Evolutionary conservation across 30 jellyfish, hydroid and myxozoan species (phyloP).

Genomic region (Morbakka virulenta): DNA sequence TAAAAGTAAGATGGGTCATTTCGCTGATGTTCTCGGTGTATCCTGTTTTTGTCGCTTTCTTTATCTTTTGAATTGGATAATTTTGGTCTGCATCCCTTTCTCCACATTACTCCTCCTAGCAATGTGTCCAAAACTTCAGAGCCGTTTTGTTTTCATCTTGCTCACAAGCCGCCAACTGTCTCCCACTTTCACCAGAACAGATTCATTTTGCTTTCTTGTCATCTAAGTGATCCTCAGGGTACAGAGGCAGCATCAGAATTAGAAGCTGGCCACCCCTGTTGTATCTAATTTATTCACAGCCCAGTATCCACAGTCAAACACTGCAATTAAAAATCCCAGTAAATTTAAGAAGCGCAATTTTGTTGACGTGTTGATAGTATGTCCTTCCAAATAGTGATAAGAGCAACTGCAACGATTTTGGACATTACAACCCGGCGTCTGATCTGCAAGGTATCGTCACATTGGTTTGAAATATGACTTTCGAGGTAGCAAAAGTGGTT

Average conservation of each 20-base stretch:
- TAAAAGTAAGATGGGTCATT: not conserved
- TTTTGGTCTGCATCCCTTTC: not conserved
- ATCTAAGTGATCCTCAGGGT: not conserved
- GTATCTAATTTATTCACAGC: too few species aligned
- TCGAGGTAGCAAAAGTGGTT: not conserved
- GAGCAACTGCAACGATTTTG: not conserved
- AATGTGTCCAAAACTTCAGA: not conserved
- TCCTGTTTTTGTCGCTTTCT: not conserved
- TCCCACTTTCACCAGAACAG: not conserved
- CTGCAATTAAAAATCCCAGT: not conserved
- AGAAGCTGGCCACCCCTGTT: too few species aligned
- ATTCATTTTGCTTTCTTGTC: not conserved
- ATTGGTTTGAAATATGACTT: not conserved
- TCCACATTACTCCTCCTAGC: not conserved
- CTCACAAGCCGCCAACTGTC: not conserved
- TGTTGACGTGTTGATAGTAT: not conserved
- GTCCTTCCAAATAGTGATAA: not conserved
- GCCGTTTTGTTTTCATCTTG: not conserved
- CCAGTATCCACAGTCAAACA: too few species aligned
- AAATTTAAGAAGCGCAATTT: not conserved
- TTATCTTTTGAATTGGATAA: too few species aligned
- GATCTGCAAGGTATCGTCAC: not conserved
- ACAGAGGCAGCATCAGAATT: not conserved
- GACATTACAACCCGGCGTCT: not conserved
- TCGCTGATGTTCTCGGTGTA: not conserved